phyloP scores from a whole-genome alignment of 2,113 vertebrate species.

The Anarhynchus alexandrinus region DNA sequence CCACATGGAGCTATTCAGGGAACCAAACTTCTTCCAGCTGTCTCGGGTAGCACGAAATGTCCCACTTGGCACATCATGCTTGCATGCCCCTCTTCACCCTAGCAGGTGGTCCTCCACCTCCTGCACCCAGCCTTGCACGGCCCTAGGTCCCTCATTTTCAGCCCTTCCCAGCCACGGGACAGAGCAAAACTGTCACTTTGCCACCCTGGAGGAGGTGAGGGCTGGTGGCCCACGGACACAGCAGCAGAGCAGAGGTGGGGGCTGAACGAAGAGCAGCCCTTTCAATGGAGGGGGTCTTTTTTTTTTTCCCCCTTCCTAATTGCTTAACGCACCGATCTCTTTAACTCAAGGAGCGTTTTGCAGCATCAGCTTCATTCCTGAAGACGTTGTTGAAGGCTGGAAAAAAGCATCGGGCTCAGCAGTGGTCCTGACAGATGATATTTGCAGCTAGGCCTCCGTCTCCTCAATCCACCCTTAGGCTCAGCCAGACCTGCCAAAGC shows the following conservation, averaged over 20 bases:
- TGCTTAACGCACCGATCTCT: neutral
- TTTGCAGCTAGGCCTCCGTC: slow-evolving; percentile 64
- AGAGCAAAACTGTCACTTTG: neutral
- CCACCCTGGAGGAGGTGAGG: neutral
- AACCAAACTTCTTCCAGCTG: neutral
- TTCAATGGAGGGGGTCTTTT: neutral
- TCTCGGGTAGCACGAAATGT: fast-evolving
- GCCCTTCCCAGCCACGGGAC: neutral
- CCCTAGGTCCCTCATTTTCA: neutral
- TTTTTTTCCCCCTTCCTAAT: neutral
- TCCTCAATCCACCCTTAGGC: slow-evolving; percentile 77
- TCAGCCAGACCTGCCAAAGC: slow-evolving; percentile 74
- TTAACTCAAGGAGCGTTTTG: neutral
- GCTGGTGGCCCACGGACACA: neutral
- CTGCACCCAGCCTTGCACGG: neutral
- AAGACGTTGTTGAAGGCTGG: slow-evolving; percentile 32
- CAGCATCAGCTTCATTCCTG: slow-evolving; percentile 17
- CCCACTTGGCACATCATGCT: fast-evolving
- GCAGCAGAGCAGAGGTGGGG: neutral
- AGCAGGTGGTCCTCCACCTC: neutral
- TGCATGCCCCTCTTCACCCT: fast-evolving
- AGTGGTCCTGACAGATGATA: slow-evolving; percentile 76
- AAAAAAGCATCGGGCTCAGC: slow-evolving; percentile 69
- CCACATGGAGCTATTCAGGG: neutral
- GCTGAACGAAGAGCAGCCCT: neutral